These are phyloP conservation scores for Regulus satrapa DNA, from an alignment of 2,113 vertebrate genomes.

Conservation along the genomic window DNA sequence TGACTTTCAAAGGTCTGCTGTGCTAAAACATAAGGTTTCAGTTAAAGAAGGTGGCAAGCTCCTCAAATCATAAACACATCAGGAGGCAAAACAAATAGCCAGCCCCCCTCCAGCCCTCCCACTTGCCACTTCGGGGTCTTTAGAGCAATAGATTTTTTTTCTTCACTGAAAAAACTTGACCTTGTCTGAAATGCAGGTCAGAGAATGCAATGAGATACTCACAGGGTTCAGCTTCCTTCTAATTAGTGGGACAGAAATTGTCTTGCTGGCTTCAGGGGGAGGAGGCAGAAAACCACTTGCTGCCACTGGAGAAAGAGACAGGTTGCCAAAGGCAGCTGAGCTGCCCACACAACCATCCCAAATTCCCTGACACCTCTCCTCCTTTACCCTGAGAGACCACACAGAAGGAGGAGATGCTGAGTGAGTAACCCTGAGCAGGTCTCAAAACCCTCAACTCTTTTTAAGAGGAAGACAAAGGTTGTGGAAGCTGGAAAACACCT, in stretches of 20 bases:
- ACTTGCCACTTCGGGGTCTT: not conserved
- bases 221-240: not conserved
- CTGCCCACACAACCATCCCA: not conserved
- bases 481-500: not conserved
- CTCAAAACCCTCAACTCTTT: not conserved
- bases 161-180: not conserved
- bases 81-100: not conserved
- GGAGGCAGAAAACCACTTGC: not conserved
- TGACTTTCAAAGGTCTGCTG: not conserved
- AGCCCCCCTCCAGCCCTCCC: not conserved
- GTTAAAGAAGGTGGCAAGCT: not conserved
- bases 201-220: not conserved
- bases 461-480: not conserved
- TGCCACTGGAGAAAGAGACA: not conserved
- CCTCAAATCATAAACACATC: not conserved
- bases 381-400: not conserved
- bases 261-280: not conserved
- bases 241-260: not conserved
- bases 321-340: not conserved
- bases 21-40: not conserved
- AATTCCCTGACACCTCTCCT: fast-evolving
- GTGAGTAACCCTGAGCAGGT: not conserved
- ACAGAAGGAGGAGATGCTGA: not conserved
- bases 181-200: not conserved
- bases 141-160: not conserved